A percentile compares a stretch with the other conserved stretches of the same genome.
phyloP scores from a whole-genome alignment of 1,140 invertebrate genomes.

The Tenebrio molitor region DNA sequence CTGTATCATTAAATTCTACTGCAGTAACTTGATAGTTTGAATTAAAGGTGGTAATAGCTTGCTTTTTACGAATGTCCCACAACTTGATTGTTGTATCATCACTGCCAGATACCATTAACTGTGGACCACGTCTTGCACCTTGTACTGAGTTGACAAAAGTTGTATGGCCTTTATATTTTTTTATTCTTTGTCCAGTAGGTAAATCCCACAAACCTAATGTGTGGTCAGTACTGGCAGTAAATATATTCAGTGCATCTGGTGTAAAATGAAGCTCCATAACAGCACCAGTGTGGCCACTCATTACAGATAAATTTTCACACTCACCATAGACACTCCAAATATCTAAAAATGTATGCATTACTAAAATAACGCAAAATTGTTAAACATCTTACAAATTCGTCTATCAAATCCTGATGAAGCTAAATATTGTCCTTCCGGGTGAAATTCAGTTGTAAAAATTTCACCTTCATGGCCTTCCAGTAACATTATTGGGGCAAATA shows the following conservation, averaged over 20 bases:
- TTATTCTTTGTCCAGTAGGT: conserved; percentile 85
- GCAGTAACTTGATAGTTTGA: conserved; percentile 89
- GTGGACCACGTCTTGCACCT: conserved; percentile 87
- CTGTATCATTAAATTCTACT: conserved; percentile 95
- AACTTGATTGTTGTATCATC: conserved; percentile 96
- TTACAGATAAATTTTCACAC: conserved; percentile 95
- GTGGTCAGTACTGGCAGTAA: conserved; percentile 95
- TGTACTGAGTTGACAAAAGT: conserved; percentile 91
- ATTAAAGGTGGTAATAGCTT: conserved; percentile 83
- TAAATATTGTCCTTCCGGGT: conserved; percentile 94
- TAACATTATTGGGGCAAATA: conserved; percentile 96
- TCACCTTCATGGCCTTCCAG: conserved; percentile 98
- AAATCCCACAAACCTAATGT: conserved; percentile 97
- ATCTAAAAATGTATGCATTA: too few relatives aligned
- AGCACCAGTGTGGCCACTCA: conserved; percentile 96
- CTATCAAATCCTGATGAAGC: conserved; percentile 97
- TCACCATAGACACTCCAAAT: conserved; percentile 99
- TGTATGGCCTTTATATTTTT: conserved; percentile 93
- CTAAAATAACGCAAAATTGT: too few relatives aligned
- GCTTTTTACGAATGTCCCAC: conserved; percentile 91
- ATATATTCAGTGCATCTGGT: conserved; percentile 92
- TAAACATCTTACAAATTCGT: conserved; percentile 95
- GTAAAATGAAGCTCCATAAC: conserved; percentile 97
- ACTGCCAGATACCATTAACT: conserved; percentile 91
- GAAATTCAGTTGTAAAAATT: conserved; percentile 94